Evolutionary conservation across 2,113 vertebrate species (phyloP).

Genomic region (Mugil cephalus): DNA sequence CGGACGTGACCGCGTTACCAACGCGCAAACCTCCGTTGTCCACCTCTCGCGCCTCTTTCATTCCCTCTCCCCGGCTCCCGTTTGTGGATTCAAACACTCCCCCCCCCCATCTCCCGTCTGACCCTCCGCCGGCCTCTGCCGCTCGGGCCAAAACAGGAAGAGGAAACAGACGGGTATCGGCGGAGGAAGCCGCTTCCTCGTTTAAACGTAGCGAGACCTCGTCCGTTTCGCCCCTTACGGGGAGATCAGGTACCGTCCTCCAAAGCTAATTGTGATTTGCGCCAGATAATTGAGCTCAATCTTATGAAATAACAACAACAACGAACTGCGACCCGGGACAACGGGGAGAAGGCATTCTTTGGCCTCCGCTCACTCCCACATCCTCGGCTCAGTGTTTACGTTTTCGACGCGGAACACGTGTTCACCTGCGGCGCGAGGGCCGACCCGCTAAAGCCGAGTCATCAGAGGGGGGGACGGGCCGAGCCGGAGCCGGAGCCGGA

Average conservation of each 20-base stretch:
- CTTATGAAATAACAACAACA: too few species aligned
- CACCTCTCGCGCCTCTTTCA: conserved; percentile 63
- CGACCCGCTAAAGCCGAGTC: too few species aligned
- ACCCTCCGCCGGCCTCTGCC: conserved; percentile 66
- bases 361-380: background rate
- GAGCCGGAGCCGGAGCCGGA: too few species aligned
- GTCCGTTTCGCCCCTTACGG: too few species aligned
- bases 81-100: conserved; percentile 71
- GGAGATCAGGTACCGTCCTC: background rate
- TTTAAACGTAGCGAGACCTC: background rate
- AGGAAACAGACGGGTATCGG: conserved; percentile 77
- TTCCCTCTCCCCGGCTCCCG: conserved; percentile 32
- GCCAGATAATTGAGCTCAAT: background rate
- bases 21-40: conserved; percentile 70
- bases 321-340: too few species aligned
- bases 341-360: background rate
- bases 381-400: conserved; percentile 10
- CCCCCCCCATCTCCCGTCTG: too few species aligned
- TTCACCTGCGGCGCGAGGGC: background rate
- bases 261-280: background rate
- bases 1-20: conserved; percentile 78
- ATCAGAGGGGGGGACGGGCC: too few species aligned
- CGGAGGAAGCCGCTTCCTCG: conserved; percentile 56
- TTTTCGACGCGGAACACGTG: too few species aligned
- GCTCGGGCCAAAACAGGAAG: conserved; percentile 74